Conservation (phyloP, 2,888 invertebrate genomes). For the Eupithecia abbreviata region DNA sequence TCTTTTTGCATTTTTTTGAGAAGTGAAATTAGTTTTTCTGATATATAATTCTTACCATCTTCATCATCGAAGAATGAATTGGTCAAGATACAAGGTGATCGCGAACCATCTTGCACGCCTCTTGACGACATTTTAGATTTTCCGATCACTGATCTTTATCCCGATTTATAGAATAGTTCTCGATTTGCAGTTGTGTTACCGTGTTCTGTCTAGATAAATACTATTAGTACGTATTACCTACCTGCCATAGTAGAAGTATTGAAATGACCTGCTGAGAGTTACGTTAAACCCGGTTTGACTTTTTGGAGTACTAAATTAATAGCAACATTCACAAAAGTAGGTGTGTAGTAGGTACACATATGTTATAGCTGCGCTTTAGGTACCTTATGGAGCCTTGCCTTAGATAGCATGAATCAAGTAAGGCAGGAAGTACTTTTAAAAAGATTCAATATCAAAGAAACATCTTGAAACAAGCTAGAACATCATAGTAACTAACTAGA, state of each 20-base stretch:
- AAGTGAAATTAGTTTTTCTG: background rate
- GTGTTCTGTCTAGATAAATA: background rate
- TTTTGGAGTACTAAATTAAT: too few species aligned
- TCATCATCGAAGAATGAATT: conserved; percentile 81
- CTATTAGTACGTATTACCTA: too few species aligned
- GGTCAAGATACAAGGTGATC: conserved; percentile 72
- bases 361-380: background rate
- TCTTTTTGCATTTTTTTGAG: conserved; percentile 46
- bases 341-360: too few species aligned
- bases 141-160: background rate
- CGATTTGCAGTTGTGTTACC: background rate
- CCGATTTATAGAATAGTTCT: background rate
- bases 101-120: conserved; percentile 75
- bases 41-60: conserved; percentile 59
- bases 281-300: background rate
- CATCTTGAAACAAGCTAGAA: background rate
- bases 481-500: background rate
- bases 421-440: background rate
- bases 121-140: conserved; percentile 68
- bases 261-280: background rate
- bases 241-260: too few species aligned
- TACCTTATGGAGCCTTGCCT: background rate
- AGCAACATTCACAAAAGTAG: too few species aligned
- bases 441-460: background rate
- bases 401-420: background rate